A percentile compares a stretch with the other conserved stretches of the same genome.
Evolutionary conservation across 2,797 vertebrate species (phyloP).

Genomic region (Rhincodon typus): DNA sequence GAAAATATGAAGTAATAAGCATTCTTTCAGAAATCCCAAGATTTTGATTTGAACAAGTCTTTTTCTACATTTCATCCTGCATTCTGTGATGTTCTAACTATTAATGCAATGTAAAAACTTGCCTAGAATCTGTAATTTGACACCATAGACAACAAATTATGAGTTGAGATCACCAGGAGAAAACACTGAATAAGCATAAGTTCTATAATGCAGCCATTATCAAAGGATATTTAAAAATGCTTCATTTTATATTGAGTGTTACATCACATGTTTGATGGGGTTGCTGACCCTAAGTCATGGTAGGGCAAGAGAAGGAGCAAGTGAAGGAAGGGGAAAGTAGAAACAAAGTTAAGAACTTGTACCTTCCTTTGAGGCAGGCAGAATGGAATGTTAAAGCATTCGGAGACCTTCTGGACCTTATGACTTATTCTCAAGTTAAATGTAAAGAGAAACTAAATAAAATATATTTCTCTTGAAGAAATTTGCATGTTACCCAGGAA

Average conservation of each 20-base stretch:
- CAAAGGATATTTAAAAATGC: not conserved
- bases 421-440: not conserved
- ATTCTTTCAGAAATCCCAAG: not conserved
- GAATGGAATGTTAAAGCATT: not conserved
- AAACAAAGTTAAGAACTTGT: not conserved
- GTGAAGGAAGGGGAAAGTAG: not conserved
- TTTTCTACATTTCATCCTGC: not conserved
- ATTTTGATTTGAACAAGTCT: not conserved
- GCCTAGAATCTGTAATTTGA: not conserved
- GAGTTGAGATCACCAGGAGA: not conserved
- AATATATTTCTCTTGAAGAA: not conserved
- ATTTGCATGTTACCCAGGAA: not conserved
- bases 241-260: not conserved
- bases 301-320: not conserved
- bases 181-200: not conserved
- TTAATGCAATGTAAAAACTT: constrained; percentile 2
- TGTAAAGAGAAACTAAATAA: not conserved
- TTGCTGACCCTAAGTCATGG: not conserved
- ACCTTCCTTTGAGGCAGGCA: not conserved
- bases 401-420: not conserved
- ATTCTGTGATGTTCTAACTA: not conserved
- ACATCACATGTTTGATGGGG: not conserved
- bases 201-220: not conserved
- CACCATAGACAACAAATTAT: not conserved
- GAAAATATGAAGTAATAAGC: not conserved